A percentile compares a stretch with the other conserved stretches of the same genome.
phyloP scores from a whole-genome alignment of 23 tunicate species.

The Phallusia fumigata region DNA sequence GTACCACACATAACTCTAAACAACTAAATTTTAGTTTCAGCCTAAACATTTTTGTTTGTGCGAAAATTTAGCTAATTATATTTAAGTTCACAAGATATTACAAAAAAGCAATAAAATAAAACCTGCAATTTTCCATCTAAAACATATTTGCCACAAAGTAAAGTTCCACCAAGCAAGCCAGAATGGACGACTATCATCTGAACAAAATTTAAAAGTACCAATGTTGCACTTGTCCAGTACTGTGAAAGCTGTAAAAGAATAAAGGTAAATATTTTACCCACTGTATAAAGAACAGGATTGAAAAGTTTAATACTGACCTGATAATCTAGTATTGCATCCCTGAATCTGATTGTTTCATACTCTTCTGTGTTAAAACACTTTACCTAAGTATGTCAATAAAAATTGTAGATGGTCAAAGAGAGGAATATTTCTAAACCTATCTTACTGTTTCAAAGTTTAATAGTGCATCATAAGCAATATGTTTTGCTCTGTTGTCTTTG shows the following conservation, averaged over 20 bases:
- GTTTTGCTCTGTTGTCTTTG: neutral
- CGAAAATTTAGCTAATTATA: no score
- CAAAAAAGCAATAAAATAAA: no score
- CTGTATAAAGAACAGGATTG: neutral
- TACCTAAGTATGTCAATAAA: neutral
- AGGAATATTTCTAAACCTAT: neutral
- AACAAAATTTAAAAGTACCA: neutral
- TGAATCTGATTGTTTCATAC: neutral
- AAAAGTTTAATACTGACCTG: neutral
- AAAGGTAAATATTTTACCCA: no score
- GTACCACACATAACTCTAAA: no score
- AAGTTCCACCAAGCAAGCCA: slow-evolving; percentile 3
- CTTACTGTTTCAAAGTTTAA: slow-evolving; percentile 6
- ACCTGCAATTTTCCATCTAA: neutral
- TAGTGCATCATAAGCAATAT: neutral
- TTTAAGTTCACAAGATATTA: no score
- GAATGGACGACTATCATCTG: neutral
- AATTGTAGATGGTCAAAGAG: neutral
- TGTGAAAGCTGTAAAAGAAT: neutral
- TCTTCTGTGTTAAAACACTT: neutral
- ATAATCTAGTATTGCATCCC: neutral
- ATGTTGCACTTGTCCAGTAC: neutral
- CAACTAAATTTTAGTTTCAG: no score
- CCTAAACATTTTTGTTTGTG: no score
- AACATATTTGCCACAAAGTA: slow-evolving; percentile 1